phyloP scores from a whole-genome alignment of 2,888 invertebrate species.

The Portevinia maculata region DNA sequence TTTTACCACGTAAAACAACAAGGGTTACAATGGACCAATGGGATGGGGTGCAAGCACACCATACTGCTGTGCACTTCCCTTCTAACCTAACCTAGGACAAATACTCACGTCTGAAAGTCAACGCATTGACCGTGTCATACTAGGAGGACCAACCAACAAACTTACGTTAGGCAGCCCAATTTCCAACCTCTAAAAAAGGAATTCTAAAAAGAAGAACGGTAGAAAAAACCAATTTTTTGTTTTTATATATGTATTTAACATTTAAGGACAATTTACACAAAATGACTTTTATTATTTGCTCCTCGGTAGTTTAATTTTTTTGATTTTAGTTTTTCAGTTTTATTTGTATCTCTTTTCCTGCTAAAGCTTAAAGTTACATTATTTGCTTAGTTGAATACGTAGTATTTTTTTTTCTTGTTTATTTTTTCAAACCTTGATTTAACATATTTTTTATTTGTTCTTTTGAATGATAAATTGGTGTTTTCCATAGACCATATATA shows the following conservation, averaged over 20 bases:
- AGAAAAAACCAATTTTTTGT: no score
- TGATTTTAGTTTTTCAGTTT: neutral
- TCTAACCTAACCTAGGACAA: no score
- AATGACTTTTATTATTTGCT: constrained; percentile 36
- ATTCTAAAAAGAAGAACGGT: no score
- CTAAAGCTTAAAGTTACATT: constrained; percentile 33
- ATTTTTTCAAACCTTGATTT: constrained; percentile 11
- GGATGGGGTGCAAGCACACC: no score
- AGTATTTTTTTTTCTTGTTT: neutral
- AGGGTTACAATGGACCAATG: no score
- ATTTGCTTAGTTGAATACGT: constrained; percentile 16
- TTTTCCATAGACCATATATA: constrained; percentile 3
- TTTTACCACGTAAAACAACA: no score
- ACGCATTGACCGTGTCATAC: no score
- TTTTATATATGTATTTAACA: constrained; percentile 57
- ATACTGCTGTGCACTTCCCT: no score
- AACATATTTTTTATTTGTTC: neutral
- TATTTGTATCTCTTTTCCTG: constrained; percentile 17
- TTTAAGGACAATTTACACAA: constrained; percentile 63
- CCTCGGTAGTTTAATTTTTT: neutral
- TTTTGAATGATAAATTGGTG: constrained; percentile 32
- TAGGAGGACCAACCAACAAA: no score
- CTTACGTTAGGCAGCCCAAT: no score
- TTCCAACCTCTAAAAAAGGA: no score
- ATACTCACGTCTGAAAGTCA: no score